Conservation (phyloP, 1,140 invertebrate genomes). For the Samia ricini region DNA sequence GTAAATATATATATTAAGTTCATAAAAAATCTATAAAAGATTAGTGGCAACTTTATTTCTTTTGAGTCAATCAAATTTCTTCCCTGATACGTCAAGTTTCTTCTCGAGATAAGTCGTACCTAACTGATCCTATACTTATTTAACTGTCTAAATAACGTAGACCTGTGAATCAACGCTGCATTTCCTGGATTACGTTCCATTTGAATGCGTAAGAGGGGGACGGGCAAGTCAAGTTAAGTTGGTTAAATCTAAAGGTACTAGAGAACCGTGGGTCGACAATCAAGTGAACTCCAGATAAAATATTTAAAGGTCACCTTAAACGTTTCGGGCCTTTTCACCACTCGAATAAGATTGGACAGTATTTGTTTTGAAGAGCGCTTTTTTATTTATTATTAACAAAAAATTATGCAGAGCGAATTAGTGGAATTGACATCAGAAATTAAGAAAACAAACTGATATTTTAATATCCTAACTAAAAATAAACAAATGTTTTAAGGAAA, state of each 20-base stretch:
- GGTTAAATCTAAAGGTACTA: constrained; percentile 49
- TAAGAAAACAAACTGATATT: too few relatives aligned
- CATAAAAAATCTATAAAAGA: constrained; percentile 31
- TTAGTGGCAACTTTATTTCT: constrained; percentile 27
- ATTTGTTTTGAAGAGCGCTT: constrained; percentile 22
- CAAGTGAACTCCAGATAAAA: constrained; percentile 66
- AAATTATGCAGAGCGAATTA: not conserved
- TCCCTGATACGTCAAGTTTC: constrained; percentile 44
- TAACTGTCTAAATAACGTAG: constrained; percentile 36
- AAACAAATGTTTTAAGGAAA: too few relatives aligned
- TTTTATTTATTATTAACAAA: not conserved
- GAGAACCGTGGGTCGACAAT: constrained; percentile 59
- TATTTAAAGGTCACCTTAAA: constrained; percentile 67
- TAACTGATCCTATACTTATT: constrained; percentile 39
- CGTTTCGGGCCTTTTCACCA: constrained; percentile 33
- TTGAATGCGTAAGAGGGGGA: constrained; percentile 35
- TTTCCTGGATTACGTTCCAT: constrained; percentile 33
- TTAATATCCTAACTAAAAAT: too few relatives aligned
- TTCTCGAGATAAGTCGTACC: constrained; percentile 53
- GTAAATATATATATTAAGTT: not conserved
- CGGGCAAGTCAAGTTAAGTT: constrained; percentile 46
- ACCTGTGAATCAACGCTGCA: constrained; percentile 35
- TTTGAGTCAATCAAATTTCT: constrained; percentile 7
- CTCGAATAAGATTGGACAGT: constrained; percentile 43
- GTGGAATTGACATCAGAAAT: not conserved